Percentiles rank a stretch among this genome's conserved stretches.
Conservation (phyloP, 2,797 vertebrate genomes). For the Bryconaethiops microstoma region DNA sequence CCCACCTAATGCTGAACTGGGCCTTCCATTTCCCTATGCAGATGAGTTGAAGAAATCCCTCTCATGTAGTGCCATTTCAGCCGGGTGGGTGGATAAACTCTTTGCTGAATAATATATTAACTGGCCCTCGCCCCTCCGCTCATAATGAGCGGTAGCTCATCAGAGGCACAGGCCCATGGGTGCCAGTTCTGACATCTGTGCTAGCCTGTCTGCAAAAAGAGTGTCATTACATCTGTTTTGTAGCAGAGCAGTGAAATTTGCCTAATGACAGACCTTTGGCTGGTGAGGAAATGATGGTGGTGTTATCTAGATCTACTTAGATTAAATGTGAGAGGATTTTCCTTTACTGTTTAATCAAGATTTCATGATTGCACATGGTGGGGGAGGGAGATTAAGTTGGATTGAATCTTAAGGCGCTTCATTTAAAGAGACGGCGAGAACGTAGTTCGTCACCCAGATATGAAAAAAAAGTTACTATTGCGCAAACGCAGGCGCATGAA, state of each 20-base stretch:
- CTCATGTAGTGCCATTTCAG: slow-evolving; percentile 72
- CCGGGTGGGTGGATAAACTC: slow-evolving; percentile 68
- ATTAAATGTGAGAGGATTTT: slow-evolving; percentile 31
- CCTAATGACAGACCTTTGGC: slow-evolving; percentile 43
- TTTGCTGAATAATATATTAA: slow-evolving; percentile 72
- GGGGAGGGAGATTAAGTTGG: slow-evolving; percentile 30
- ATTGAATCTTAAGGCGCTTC: slow-evolving; percentile 33
- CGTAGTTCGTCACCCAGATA: slow-evolving; percentile 19
- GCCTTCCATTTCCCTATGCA: slow-evolving; percentile 44
- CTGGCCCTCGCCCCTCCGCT: slow-evolving; percentile 62
- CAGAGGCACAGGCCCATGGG: slow-evolving; percentile 62
- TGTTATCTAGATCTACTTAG: slow-evolving; percentile 36
- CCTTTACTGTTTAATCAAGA: slow-evolving; percentile 37
- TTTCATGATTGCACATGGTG: slow-evolving; percentile 29
- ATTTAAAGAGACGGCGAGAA: slow-evolving; percentile 16
- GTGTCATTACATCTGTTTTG: slow-evolving; percentile 42
- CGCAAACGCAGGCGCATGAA: neutral
- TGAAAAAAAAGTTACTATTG: slow-evolving; percentile 26
- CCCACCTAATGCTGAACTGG: neutral
- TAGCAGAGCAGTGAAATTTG: slow-evolving; percentile 35
- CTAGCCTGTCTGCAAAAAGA: slow-evolving; percentile 64
- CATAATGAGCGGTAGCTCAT: slow-evolving; percentile 65
- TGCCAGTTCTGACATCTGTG: slow-evolving; percentile 68
- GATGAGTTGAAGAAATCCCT: slow-evolving; percentile 71
- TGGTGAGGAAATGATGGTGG: slow-evolving; percentile 25